Conservation (phyloP, 2,888 invertebrate genomes). For the Drosophila mimetica region DNA sequence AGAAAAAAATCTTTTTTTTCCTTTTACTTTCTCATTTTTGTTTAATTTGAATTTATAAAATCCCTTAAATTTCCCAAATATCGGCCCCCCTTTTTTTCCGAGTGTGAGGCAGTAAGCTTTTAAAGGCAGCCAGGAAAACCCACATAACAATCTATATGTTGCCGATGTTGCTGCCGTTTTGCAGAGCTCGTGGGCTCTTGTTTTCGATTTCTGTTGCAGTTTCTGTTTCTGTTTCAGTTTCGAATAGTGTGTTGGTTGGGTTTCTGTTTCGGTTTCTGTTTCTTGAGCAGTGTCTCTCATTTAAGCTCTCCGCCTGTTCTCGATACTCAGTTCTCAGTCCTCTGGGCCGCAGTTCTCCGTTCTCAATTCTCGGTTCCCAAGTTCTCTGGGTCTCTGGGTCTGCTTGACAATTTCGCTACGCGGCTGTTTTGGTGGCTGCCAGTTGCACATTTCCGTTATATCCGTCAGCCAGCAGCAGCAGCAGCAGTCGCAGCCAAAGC, state of each 20-base stretch:
- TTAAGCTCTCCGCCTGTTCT: slow-evolving; percentile 14
- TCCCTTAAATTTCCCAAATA: not conserved
- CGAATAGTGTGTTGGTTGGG: slow-evolving; percentile 46
- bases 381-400: slow-evolving; percentile 43
- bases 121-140: slow-evolving; percentile 40
- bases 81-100: not conserved
- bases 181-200: slow-evolving; percentile 12
- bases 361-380: too few relatives aligned
- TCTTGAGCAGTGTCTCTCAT: slow-evolving; percentile 5
- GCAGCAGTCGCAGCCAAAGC: slow-evolving; percentile 37
- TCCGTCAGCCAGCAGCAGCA: slow-evolving; percentile 66
- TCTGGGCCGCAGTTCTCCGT: slow-evolving; percentile 25
- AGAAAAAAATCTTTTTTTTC: too few relatives aligned
- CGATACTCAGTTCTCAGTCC: slow-evolving; percentile 23
- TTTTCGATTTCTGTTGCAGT: slow-evolving; percentile 17
- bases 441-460: slow-evolving; percentile 78
- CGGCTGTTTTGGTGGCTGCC: slow-evolving; percentile 65
- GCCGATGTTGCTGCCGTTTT: slow-evolving; percentile 14
- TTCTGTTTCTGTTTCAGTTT: slow-evolving; percentile 31
- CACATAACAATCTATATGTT: slow-evolving; percentile 26
- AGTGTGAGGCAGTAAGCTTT: slow-evolving; percentile 13
- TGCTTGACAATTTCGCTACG: slow-evolving; percentile 68
- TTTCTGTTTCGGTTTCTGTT: slow-evolving; percentile 24
- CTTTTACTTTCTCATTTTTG: too few relatives aligned
- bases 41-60: too few relatives aligned